A percentile compares a stretch with the other conserved stretches of the same genome.
Conservation (phyloP, 2,797 vertebrate species). For the Xyrichtys novacula region DNA sequence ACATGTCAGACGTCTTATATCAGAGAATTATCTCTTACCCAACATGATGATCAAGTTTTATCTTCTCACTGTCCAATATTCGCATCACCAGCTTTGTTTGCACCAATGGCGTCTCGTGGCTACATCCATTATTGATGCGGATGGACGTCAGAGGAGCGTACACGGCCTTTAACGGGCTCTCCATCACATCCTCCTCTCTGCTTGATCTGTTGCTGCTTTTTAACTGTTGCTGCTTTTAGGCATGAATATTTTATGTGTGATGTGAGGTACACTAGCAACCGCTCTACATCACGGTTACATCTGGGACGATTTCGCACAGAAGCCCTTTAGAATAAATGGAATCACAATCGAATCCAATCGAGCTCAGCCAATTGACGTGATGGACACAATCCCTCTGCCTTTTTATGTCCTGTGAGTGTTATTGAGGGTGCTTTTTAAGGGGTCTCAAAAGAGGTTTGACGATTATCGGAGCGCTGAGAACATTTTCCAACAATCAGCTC, state of each 20-base stretch:
- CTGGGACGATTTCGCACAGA: slow-evolving; percentile 29
- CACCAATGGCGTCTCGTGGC: slow-evolving; percentile 43
- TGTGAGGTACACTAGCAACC: slow-evolving; percentile 23
- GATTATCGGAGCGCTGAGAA: slow-evolving; percentile 41
- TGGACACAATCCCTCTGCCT: slow-evolving; percentile 12
- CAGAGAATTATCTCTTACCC: slow-evolving; percentile 28
- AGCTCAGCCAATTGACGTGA: slow-evolving; percentile 28
- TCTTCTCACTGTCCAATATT: slow-evolving; percentile 31
- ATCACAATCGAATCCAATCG: slow-evolving; percentile 27
- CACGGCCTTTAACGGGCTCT: slow-evolving; percentile 41
- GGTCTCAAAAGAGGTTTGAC: slow-evolving; percentile 33
- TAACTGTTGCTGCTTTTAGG: slow-evolving; percentile 34
- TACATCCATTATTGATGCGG: slow-evolving; percentile 66
- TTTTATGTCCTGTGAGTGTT: slow-evolving; percentile 30
- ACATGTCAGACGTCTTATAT: slow-evolving; percentile 7
- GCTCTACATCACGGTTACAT: slow-evolving; percentile 28
- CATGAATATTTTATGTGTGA: slow-evolving; percentile 52
- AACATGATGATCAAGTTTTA: slow-evolving; percentile 61
- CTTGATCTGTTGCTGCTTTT: slow-evolving; percentile 28
- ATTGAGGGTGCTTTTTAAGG: background rate
- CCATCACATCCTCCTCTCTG: slow-evolving; percentile 28
- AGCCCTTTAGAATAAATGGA: slow-evolving; percentile 38
- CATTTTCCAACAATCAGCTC: slow-evolving; percentile 60
- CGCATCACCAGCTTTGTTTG: slow-evolving; percentile 14
- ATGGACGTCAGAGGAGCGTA: slow-evolving; percentile 36